Evolutionary conservation across 2,797 vertebrate genomes (phyloP).

Genomic region (Loris lydekkerianus): DNA sequence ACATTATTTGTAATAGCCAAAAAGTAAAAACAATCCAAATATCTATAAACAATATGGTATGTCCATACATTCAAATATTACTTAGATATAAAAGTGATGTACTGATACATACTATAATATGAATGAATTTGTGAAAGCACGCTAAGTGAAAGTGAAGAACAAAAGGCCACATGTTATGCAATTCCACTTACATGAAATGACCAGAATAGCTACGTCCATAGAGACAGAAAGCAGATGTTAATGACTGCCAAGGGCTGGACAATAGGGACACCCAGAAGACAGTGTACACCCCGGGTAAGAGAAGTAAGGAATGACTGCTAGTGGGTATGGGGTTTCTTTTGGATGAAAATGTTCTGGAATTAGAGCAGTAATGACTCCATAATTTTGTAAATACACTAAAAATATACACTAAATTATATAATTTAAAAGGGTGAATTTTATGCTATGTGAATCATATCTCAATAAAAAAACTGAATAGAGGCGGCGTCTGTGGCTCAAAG

Average conservation of each 20-base stretch:
- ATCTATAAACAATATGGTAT: neutral
- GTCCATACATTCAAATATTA: neutral
- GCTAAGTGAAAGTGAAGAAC: neutral
- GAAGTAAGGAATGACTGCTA: neutral
- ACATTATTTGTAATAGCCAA: constrained; percentile 9
- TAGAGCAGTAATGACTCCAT: neutral
- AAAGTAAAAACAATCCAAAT: constrained; percentile 7
- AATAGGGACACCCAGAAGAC: neutral
- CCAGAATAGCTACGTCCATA: neutral
- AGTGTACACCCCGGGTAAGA: too few species aligned
- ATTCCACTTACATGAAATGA: neutral
- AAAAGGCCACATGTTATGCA: neutral
- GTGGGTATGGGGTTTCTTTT: neutral
- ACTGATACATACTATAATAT: neutral
- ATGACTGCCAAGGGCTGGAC: neutral
- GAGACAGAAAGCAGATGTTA: neutral
- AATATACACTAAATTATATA: neutral
- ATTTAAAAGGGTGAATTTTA: constrained; percentile 9
- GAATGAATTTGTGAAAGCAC: neutral
- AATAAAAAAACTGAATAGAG: neutral
- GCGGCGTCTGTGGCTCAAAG: too few species aligned
- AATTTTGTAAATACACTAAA: constrained; percentile 51
- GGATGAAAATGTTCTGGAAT: constrained; percentile 44
- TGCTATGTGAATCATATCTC: neutral
- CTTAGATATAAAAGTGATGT: constrained; percentile 42